Base-by-base conservation (phyloP, 1,140 invertebrate genomes). In the Chelonus insularis region DNA sequence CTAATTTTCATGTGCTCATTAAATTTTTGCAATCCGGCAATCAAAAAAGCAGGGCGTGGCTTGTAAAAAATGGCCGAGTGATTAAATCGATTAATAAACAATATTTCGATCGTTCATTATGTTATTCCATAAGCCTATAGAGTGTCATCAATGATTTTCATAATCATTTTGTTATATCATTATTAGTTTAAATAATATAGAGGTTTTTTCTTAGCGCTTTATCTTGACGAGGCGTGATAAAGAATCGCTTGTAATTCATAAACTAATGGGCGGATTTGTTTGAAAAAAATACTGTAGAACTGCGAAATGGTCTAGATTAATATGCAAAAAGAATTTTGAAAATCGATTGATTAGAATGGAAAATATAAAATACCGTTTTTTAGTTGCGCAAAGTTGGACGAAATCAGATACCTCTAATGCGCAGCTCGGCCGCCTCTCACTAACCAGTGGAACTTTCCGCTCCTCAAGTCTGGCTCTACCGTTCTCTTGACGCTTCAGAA, bases 391-490 rank as follows among this genome's bases (percentile, higher is more conserved):
- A 36, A 25, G 0, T 9, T 0, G 20, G 0, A 43, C 63, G 56
- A 36, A 69, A 68, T 65, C 25, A 12, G 18, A 63, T 18, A 54
- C 18, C 21, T 9, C 9, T 51, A 36, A 61, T 66, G 77, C 78
- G 77, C 78, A 80, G 71, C 55, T 70, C 66, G 59, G 57, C 65
- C 57, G 67, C 68, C 67, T 67, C 68, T 69, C 70, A 70, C 66
- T 57, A 67, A 68, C 64, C 65, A 76, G 72, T 68, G 72, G 70
- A 78, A 76, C 75, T 78, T 80, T 80, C 78, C 76, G 76, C 65
- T 60, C 47, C 58, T 55, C 18, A 55, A 50, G 57, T 29, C 12
- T 6, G 5, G 34, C 6, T 11, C n/a, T 11, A 34, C 18, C 11
- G 5, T 23, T n/a, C 23, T 23, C 21, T 23, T 9, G 45, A n/a